These are phyloP conservation scores for Theodoxus fluviatilis DNA, from an alignment of 2,888 invertebrate genomes.

Conservation along the genomic window DNA sequence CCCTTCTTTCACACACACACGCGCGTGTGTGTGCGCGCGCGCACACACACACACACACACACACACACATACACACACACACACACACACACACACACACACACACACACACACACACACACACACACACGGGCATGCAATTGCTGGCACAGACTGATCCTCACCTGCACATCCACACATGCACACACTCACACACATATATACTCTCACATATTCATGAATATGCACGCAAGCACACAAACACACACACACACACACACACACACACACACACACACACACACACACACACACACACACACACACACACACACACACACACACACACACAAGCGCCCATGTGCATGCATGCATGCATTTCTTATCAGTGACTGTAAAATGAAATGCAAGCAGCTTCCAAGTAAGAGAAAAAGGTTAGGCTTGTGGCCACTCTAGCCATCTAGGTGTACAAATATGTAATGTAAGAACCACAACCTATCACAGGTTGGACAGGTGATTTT, in stretches of 20 bases:
- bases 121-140: conserved; percentile 2
- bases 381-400: conserved; percentile 41
- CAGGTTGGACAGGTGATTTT: no score
- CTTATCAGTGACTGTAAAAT: no score
- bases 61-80: not conserved
- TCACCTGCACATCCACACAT: not conserved
- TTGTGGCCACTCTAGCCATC: no score
- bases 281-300: not conserved
- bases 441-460: no score
- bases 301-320: not conserved
- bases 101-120: not conserved
- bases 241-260: not conserved
- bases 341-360: not conserved
- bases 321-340: not conserved
- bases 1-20: no score
- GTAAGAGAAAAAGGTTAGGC: not conserved
- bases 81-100: not conserved
- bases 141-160: not conserved
- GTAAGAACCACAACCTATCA: no score
- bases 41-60: conserved; percentile 1
- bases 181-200: no score
- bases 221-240: not conserved
- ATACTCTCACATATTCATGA: not conserved
- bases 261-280: not conserved
- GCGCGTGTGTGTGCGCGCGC: not conserved